These are phyloP conservation scores for Candidula unifasciata DNA, from an alignment of 2,888 invertebrate genomes.

Conservation along the genomic window DNA sequence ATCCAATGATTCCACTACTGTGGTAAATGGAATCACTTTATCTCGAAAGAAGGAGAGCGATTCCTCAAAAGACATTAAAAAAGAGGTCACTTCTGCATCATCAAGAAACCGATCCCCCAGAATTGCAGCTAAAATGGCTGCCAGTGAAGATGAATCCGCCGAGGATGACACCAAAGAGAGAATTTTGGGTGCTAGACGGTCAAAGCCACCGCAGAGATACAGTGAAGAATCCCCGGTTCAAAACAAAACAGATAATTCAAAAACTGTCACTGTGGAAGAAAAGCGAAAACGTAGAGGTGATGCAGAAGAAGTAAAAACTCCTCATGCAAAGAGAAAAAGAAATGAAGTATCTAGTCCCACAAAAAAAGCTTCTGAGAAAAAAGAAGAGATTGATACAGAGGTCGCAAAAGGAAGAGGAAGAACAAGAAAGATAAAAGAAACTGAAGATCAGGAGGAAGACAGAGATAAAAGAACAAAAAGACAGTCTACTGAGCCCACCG, in stretches of 20 bases:
- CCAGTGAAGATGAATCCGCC: slow-evolving; percentile 52
- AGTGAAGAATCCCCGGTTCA: slow-evolving; percentile 52
- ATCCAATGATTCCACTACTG: slow-evolving; percentile 42
- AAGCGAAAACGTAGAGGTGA: slow-evolving; percentile 39
- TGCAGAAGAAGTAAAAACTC: slow-evolving; percentile 40
- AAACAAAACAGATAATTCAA: slow-evolving; percentile 47
- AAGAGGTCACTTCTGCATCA: slow-evolving; percentile 1
- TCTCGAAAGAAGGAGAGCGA: slow-evolving; percentile 27
- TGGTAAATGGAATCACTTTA: slow-evolving; percentile 23
- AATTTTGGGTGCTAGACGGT: slow-evolving; percentile 46
- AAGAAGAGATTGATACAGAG: slow-evolving; percentile 51
- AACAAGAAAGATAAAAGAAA: slow-evolving; percentile 56
- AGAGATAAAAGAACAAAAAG: slow-evolving; percentile 36
- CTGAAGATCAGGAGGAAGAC: slow-evolving; percentile 32
- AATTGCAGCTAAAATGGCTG: slow-evolving; percentile 1
- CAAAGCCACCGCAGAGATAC: slow-evolving; percentile 57
- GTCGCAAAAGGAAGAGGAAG: slow-evolving; percentile 55
- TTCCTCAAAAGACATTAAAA: slow-evolving; percentile 36
- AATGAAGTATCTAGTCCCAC: background rate
- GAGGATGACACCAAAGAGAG: slow-evolving; percentile 52
- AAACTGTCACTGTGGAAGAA: slow-evolving; percentile 27
- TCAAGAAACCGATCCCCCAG: background rate
- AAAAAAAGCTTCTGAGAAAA: slow-evolving; percentile 54
- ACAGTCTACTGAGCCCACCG: background rate
- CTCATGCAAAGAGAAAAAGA: slow-evolving; percentile 10